Conservation (phyloP, 2,888 invertebrate species). For the Dusona sp. region DNA sequence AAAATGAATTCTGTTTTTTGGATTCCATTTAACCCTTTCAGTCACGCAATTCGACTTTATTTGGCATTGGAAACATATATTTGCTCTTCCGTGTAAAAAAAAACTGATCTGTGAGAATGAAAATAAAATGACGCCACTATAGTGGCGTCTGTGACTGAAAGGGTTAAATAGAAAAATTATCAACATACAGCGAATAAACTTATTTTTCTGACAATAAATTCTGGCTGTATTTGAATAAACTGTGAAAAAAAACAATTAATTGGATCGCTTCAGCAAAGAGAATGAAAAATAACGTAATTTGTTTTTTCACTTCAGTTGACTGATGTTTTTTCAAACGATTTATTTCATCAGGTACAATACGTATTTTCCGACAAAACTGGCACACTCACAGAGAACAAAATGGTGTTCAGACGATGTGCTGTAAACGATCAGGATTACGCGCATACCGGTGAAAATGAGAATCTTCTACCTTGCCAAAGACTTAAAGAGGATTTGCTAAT, state of each 20-base stretch:
- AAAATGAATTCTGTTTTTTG: too few species aligned
- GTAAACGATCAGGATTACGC: constrained; percentile 96
- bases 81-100: too few species aligned
- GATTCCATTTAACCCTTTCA: neutral
- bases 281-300: neutral
- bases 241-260: neutral
- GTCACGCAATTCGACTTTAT: too few species aligned
- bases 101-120: too few species aligned
- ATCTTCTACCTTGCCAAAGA: constrained; percentile 86
- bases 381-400: constrained; percentile 98
- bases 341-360: constrained; percentile 89
- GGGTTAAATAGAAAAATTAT: too few species aligned
- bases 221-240: neutral
- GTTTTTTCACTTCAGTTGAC: neutral
- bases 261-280: neutral
- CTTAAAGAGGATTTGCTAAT: constrained; percentile 86
- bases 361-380: constrained; percentile 99
- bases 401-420: constrained; percentile 97
- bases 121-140: too few species aligned
- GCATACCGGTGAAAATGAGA: constrained; percentile 90
- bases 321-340: neutral
- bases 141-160: too few species aligned
- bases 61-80: too few species aligned
- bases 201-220: too few species aligned
- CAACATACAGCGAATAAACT: too few species aligned